Base-by-base conservation (phyloP, 2,888 invertebrate genomes). In the Apotomis turbidana region DNA sequence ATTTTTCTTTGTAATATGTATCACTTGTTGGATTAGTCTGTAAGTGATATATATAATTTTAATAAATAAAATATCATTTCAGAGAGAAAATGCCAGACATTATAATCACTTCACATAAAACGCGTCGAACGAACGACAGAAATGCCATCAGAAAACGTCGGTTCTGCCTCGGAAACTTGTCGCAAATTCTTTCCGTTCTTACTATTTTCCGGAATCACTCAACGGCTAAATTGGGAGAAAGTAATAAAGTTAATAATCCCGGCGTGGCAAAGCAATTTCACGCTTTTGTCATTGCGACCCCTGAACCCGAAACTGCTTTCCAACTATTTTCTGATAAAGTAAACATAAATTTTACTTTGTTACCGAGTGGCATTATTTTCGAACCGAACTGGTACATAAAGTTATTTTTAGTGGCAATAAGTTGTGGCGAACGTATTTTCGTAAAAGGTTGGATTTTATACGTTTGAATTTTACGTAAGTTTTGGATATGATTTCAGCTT, bases 201-300 rank as follows among this genome's bases (percentile, higher is more conserved):
- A 52, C 51, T 36, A 46, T 68, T 72, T 59, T 63, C 55, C 52
- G 58, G 67, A 68, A 71, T 41, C 61, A 57, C 71, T 71, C 71
- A 71, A 57, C 67, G 71, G 13, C 62, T 46, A 67, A 73, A 70
- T 73, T 70, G 73, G 70, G 67, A 67, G 70, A 67, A 73, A 70
- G 73, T 67, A 67, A 61, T 61, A 61, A 73, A 67, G 66, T 70
- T 70, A 62, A 66, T 67, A 70, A 73, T 70, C 58, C 73, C 76
- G 74, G 75, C 71, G 79, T 79, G 78, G 77, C 80, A 80, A 81
- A 80, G 75, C 78, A 78, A 85, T 85, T 86, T 86, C 80, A 86
- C 81, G 82, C 80, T 80, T 80, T 79, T 82, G 77, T 80, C 78
- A 78, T 77, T 76, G 76, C 52, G 68, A 63, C 62, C 68, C 38